A percentile compares a stretch with the other conserved stretches of the same genome.
These are phyloP conservation scores for Eufriesea mexicana DNA, from an alignment of 1,140 invertebrate genomes.

Conservation along the genomic window DNA sequence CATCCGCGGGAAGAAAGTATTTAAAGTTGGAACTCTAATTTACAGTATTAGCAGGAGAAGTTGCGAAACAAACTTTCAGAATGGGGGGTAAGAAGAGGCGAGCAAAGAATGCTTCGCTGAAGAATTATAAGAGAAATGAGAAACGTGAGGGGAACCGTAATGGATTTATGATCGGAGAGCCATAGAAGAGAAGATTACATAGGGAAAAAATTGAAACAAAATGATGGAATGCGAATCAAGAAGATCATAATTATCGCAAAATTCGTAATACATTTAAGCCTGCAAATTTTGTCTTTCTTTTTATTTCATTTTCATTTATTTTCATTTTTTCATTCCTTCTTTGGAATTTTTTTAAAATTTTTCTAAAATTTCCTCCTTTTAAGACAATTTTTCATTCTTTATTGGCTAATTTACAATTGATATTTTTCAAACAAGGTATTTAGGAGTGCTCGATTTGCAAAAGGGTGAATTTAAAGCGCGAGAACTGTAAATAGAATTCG, in stretches of 20 bases:
- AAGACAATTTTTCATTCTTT: too few species aligned
- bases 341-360: too few species aligned
- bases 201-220: not conserved
- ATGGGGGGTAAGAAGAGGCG: not conserved
- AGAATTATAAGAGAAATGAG: not conserved
- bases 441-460: too few species aligned
- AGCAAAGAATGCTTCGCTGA: not conserved
- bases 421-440: too few species aligned
- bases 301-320: too few species aligned
- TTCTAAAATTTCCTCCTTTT: too few species aligned
- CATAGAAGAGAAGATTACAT: not conserved
- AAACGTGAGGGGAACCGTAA: not conserved
- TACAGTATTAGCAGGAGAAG: constrained; percentile 9
- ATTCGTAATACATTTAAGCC: not conserved
- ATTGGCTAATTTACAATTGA: too few species aligned
- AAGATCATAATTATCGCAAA: not conserved
- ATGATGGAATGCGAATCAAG: not conserved
- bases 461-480: too few species aligned
- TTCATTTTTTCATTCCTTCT: too few species aligned
- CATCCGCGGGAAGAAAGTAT: constrained; percentile 10
- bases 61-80: not conserved
- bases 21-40: constrained; percentile 17
- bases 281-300: too few species aligned
- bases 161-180: not conserved
- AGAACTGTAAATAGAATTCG: not conserved